A percentile compares a stretch with the other conserved stretches of the same genome.
phyloP scores from a whole-genome alignment of 1,140 invertebrate species.

The Akabosia matsudoensis region DNA sequence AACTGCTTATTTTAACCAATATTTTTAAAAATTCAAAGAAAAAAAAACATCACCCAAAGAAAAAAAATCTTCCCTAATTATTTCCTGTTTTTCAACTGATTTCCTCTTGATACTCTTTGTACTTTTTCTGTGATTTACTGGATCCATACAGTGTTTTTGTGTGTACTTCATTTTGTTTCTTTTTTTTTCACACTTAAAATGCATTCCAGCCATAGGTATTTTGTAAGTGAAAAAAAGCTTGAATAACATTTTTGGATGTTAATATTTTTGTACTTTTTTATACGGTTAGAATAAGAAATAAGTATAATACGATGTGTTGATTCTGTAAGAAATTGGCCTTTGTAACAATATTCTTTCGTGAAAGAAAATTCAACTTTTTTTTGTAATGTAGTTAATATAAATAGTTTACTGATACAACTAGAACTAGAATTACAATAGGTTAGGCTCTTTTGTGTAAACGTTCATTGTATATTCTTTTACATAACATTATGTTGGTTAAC shows the following conservation, averaged over 20 bases:
- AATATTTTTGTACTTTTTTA: slow-evolving; percentile 2
- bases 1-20: no score
- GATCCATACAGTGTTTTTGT: no score
- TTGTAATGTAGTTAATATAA: neutral
- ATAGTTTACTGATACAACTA: neutral
- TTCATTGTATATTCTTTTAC: neutral
- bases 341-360: no score
- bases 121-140: neutral
- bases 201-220: neutral
- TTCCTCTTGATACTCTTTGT: no score
- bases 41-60: no score
- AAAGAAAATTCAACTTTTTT: no score
- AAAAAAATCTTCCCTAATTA: no score
- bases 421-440: no score
- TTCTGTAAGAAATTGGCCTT: no score
- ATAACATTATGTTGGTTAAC: neutral
- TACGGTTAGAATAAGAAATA: neutral
- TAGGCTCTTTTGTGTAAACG: no score
- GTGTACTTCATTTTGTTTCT: neutral
- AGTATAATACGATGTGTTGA: neutral
- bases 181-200: neutral
- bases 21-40: no score
- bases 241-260: neutral
- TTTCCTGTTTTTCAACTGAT: no score
- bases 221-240: neutral